These are phyloP conservation scores for Ctenodactylus gundi DNA, from an alignment of 2,113 vertebrate species.

Conservation along the genomic window DNA sequence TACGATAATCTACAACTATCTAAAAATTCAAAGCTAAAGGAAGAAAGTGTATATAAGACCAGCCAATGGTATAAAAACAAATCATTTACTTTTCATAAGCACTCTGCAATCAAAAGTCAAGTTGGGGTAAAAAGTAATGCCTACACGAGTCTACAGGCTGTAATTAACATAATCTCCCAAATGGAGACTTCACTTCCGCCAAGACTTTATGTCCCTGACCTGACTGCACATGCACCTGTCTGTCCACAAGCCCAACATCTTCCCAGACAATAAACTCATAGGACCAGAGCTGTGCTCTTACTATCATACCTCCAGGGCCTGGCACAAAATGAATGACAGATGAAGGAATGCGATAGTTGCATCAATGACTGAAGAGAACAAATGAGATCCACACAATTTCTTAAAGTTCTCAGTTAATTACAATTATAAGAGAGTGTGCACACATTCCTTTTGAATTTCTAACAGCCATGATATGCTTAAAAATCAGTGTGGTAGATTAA, in stretches of 20 bases:
- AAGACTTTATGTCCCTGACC: constrained; percentile 27
- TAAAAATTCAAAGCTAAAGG: constrained; percentile 42
- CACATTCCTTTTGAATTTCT: constrained; percentile 16
- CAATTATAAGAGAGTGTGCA: not conserved
- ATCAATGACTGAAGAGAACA: constrained; percentile 38
- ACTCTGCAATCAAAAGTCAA: constrained; percentile 12
- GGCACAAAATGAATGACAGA: constrained; percentile 39
- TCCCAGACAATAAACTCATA: not conserved
- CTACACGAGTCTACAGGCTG: not conserved
- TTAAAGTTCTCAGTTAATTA: constrained; percentile 29
- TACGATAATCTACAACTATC: constrained; percentile 19
- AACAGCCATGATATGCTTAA: not conserved
- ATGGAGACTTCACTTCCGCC: not conserved
- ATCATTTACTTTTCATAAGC: constrained; percentile 29
- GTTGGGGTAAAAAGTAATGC: not conserved
- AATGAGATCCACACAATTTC: constrained; percentile 30
- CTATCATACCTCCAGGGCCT: constrained; percentile 13
- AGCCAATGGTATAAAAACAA: not conserved
- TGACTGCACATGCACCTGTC: not conserved
- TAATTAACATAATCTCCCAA: not conserved
- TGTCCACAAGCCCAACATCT: constrained; percentile 7
- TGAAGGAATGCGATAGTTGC: not conserved
- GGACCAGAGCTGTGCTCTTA: not conserved
- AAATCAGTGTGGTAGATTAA: not conserved
- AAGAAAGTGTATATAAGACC: not conserved